A percentile compares a stretch with the other conserved stretches of the same genome.
Conservation (phyloP, 2,113 vertebrate genomes). For the Ictalurus furcatus region DNA sequence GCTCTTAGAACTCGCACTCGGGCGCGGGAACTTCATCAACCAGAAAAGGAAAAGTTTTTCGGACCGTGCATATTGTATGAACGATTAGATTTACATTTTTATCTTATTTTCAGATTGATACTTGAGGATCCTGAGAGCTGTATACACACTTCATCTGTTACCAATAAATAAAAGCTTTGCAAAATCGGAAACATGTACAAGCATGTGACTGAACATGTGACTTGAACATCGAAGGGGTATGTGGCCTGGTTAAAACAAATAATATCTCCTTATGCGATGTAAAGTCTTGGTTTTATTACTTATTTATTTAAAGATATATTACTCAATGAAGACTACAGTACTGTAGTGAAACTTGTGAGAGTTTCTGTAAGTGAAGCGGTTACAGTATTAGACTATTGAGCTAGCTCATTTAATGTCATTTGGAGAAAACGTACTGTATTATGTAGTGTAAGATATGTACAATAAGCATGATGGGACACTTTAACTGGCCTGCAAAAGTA, state of each 20-base stretch:
- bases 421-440: neutral
- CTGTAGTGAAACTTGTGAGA: neutral
- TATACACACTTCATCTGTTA: neutral
- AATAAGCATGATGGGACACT: neutral
- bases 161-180: neutral
- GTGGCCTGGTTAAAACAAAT: neutral
- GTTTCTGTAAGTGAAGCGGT: neutral
- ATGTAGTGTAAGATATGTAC: neutral
- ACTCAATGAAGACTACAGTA: neutral
- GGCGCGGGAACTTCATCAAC: conserved; percentile 64
- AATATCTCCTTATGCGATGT: neutral
- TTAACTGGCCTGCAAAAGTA: neutral
- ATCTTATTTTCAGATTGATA: neutral
- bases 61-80: neutral
- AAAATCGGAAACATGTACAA: neutral
- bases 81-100: neutral
- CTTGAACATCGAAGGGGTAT: neutral
- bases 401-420: neutral
- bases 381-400: neutral
- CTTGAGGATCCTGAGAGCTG: neutral
- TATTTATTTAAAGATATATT: neutral
- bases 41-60: neutral
- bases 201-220: neutral
- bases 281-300: neutral
- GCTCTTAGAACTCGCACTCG: conserved; percentile 46